A percentile compares a stretch with the other conserved stretches of the same genome.
Conservation (phyloP, 2,888 invertebrate genomes). For the Oligia fasciuncula region DNA sequence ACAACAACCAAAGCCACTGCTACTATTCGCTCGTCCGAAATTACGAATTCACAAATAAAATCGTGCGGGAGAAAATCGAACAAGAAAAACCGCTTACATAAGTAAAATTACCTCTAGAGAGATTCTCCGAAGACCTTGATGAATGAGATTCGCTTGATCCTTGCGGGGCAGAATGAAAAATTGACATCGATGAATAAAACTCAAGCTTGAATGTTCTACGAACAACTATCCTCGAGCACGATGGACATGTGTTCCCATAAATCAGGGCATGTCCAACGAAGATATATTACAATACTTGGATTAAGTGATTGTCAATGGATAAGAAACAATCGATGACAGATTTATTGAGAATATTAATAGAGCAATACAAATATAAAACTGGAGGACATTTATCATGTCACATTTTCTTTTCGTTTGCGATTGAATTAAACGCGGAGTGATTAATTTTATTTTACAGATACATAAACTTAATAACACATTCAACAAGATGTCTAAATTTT, state of each 20-base stretch:
- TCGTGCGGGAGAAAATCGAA: constrained; percentile 33
- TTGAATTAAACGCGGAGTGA: constrained; percentile 24
- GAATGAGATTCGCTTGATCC: constrained; percentile 70
- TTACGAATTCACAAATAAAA: constrained; percentile 59
- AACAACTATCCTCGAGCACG: constrained; percentile 43
- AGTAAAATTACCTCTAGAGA: constrained; percentile 61
- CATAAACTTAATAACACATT: constrained; percentile 27
- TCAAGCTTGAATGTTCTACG: constrained; percentile 55
- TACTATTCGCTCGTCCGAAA: constrained; percentile 41
- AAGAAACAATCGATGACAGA: constrained; percentile 55
- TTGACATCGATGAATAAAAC: constrained; percentile 73
- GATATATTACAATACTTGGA: constrained; percentile 59
- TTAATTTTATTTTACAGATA: constrained; percentile 28
- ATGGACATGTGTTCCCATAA: constrained; percentile 58
- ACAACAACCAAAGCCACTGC: constrained; percentile 19
- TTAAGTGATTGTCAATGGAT: constrained; percentile 58
- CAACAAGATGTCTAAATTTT: constrained; percentile 18
- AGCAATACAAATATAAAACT: constrained; percentile 30
- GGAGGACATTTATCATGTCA: constrained; percentile 41
- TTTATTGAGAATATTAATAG: constrained; percentile 46
- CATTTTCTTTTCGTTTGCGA: constrained; percentile 21
- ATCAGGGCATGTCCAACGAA: constrained; percentile 53
- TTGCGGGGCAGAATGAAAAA: constrained; percentile 70
- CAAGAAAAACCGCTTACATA: constrained; percentile 62
- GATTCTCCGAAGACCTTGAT: constrained; percentile 67